Percentiles rank a stretch among this genome's conserved stretches.
Conservation (phyloP, 92 coral and sea anemone genomes). For the Epizoanthus fatuus region DNA sequence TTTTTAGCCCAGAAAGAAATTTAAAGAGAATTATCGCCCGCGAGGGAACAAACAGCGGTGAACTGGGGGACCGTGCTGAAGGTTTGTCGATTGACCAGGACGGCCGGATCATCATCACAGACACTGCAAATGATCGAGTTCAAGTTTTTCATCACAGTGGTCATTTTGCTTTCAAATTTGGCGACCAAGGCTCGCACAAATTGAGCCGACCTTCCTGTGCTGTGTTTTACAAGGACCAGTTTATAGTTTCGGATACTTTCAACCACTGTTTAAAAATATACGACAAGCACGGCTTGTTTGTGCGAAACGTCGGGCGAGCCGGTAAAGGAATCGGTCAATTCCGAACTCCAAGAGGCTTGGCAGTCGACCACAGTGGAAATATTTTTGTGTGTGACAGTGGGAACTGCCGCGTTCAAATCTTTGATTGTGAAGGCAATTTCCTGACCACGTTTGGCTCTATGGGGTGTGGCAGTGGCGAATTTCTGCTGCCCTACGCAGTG, state of each 20-base stretch:
- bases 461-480: constrained; percentile 60
- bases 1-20: constrained; percentile 50
- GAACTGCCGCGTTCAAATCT: constrained; percentile 68
- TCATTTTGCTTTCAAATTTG: constrained; percentile 66
- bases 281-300: constrained; percentile 65
- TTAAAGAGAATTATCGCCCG: constrained; percentile 44
- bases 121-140: constrained; percentile 59
- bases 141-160: constrained; percentile 71
- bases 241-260: constrained; percentile 76
- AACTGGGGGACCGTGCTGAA: constrained; percentile 70
- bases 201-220: constrained; percentile 70
- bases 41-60: constrained; percentile 31
- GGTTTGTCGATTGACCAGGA: constrained; percentile 71
- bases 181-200: constrained; percentile 49
- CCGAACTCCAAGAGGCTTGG: constrained; percentile 63
- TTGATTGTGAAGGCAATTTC: constrained; percentile 75
- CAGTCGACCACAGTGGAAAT: constrained; percentile 63
- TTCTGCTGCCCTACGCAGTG: constrained; percentile 67
- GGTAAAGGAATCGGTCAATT: constrained; percentile 73
- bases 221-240: constrained; percentile 65
- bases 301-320: constrained; percentile 64
- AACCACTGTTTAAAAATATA: constrained; percentile 76
- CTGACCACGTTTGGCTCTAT: constrained; percentile 58
- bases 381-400: constrained; percentile 77
- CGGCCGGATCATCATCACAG: constrained; percentile 71